A percentile compares a stretch with the other conserved stretches of the same genome.
Conservation (phyloP, 2,888 invertebrate species). For the Epinotia brunnichana region DNA sequence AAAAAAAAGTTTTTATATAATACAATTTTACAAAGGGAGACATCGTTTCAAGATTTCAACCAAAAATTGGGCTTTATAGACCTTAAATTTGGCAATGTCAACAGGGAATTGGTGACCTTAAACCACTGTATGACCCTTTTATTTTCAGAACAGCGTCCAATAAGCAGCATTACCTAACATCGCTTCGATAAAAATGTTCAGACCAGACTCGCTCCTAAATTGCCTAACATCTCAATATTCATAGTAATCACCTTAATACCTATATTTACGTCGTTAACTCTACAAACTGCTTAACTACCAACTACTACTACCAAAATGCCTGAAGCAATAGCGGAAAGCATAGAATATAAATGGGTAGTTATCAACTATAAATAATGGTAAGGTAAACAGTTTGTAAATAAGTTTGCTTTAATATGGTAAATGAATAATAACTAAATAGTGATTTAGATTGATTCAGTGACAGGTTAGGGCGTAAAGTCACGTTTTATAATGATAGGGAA, state of each 20-base stretch:
- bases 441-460: slow-evolving; percentile 23
- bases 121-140: too few relatives aligned
- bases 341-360: slow-evolving; percentile 22
- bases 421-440: neutral
- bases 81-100: too few relatives aligned
- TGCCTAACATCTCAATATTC: slow-evolving; percentile 32
- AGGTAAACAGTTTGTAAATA: slow-evolving; percentile 22
- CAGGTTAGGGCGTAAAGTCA: neutral
- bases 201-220: neutral
- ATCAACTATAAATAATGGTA: slow-evolving; percentile 26
- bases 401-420: slow-evolving; percentile 27
- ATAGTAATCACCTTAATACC: slow-evolving; percentile 27
- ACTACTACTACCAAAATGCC: slow-evolving; percentile 30
- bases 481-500: too few relatives aligned
- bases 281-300: slow-evolving; percentile 31
- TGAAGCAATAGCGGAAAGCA: slow-evolving; percentile 18
- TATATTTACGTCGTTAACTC: slow-evolving; percentile 29
- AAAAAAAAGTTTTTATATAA: too few relatives aligned
- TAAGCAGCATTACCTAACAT: neutral
- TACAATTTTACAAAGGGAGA: too few relatives aligned
- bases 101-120: too few relatives aligned
- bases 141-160: too few relatives aligned
- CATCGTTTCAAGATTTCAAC: too few relatives aligned
- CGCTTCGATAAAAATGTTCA: neutral
- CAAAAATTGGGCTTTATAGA: too few relatives aligned